Conservation (phyloP, 2,797 vertebrate genomes). For the Gobio occitaniae region DNA sequence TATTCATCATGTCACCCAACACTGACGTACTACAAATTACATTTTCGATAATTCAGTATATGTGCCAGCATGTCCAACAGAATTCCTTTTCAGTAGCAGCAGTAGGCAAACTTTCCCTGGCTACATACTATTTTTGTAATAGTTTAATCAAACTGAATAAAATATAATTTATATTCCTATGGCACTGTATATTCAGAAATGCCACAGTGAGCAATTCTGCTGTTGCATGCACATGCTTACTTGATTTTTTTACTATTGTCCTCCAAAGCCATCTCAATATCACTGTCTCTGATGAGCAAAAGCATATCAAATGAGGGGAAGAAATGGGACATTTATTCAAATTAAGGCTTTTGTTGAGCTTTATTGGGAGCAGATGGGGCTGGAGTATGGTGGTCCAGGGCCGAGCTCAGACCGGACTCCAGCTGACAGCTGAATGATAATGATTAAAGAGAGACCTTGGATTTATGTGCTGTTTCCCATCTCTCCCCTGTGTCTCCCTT, state of each 20-base stretch:
- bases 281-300: constrained; percentile 59
- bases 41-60: background rate
- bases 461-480: constrained; percentile 54
- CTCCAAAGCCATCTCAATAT: constrained; percentile 26
- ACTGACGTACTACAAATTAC: background rate
- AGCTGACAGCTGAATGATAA: constrained; percentile 75
- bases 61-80: too few species aligned
- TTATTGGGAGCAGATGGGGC: constrained; percentile 76
- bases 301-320: constrained; percentile 62
- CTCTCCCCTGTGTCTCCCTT: constrained; percentile 32
- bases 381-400: constrained; percentile 53
- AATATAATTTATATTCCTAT: background rate
- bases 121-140: background rate
- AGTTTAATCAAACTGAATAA: background rate
- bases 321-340: constrained; percentile 77
- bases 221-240: background rate
- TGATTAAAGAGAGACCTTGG: constrained; percentile 75
- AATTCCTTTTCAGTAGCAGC: too few species aligned
- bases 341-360: constrained; percentile 74
- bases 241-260: constrained; percentile 18
- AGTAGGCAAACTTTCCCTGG: background rate
- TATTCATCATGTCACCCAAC: background rate
- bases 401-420: constrained; percentile 38
- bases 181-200: background rate
- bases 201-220: background rate